A percentile compares a stretch with the other conserved stretches of the same genome.
phyloP scores from a whole-genome alignment of 1,140 invertebrate genomes.

The Lanistes nyassanus region DNA sequence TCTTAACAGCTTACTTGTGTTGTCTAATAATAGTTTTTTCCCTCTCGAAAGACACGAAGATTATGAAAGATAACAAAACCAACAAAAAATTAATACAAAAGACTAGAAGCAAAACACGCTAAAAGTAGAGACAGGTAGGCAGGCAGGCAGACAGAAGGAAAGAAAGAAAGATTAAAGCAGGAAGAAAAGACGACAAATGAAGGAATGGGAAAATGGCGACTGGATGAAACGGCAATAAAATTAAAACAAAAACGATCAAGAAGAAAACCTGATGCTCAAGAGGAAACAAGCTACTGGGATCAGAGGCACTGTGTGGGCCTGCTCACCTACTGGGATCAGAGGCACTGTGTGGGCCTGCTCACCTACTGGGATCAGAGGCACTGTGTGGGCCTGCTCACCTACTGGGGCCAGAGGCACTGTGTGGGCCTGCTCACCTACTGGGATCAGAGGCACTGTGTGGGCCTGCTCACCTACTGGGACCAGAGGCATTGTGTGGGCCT shows the following conservation, averaged over 20 bases:
- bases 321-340: not conserved
- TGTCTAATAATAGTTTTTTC: no score
- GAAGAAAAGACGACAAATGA: no score
- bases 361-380: not conserved
- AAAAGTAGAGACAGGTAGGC: not conserved
- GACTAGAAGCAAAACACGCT: not conserved
- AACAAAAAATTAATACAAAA: not conserved
- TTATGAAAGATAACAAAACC: not conserved
- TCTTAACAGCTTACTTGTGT: not conserved
- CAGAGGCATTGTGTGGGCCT: not conserved
- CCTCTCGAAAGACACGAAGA: not conserved
- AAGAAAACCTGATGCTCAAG: not conserved
- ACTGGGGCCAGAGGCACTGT: not conserved
- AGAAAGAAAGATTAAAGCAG: slow-evolving; percentile 1
- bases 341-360: not conserved
- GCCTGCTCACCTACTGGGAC: not conserved
- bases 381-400: not conserved
- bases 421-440: not conserved
- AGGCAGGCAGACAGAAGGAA: not conserved
- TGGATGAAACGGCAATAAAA: not conserved
- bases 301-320: not conserved
- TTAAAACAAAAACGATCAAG: not conserved
- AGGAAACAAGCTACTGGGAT: not conserved
- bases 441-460: not conserved
- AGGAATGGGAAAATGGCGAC: no score